Conservation (phyloP, 2,113 vertebrate genomes). For the Antechinus flavipes region DNA sequence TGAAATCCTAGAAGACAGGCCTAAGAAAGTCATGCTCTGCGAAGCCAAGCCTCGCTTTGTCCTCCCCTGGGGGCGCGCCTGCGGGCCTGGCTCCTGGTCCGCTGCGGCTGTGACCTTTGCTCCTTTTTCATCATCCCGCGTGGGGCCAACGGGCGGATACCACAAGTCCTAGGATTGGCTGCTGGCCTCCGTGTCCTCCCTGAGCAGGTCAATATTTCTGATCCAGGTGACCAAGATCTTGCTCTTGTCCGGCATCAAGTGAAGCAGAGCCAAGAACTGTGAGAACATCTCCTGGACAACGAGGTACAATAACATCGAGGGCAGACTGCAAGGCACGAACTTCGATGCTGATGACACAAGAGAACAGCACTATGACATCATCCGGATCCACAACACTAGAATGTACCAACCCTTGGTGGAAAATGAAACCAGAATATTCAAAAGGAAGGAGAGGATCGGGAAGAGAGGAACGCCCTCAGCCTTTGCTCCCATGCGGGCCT, state of each 20-base stretch:
- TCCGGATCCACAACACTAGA: constrained; percentile 1
- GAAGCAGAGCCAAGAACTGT: constrained; percentile 53
- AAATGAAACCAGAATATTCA: constrained; percentile 65
- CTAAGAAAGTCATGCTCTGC: background rate
- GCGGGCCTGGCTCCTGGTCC: constrained; percentile 71
- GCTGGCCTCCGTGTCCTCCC: constrained; percentile 74
- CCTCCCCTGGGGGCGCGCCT: constrained; percentile 43
- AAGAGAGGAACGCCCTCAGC: background rate
- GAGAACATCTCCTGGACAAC: constrained; percentile 78
- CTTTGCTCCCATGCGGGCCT: constrained; percentile 74
- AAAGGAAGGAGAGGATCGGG: constrained; percentile 57
- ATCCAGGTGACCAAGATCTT: constrained; percentile 70
- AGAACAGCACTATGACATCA: background rate
- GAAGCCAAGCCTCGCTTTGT: accelerated
- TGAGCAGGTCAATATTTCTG: constrained; percentile 76
- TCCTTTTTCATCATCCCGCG: constrained; percentile 82
- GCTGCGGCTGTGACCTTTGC: constrained; percentile 47
- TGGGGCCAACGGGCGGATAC: constrained; percentile 81
- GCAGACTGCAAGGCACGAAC: background rate
- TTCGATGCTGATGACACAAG: constrained; percentile 8
- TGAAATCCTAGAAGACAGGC: background rate
- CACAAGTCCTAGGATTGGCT: constrained; percentile 82
- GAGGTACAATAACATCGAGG: constrained; percentile 44
- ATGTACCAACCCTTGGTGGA: constrained; percentile 76
- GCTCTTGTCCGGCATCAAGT: constrained; percentile 42